phyloP scores from a whole-genome alignment of 1,140 invertebrate genomes.

The Drosophila murphyi region DNA sequence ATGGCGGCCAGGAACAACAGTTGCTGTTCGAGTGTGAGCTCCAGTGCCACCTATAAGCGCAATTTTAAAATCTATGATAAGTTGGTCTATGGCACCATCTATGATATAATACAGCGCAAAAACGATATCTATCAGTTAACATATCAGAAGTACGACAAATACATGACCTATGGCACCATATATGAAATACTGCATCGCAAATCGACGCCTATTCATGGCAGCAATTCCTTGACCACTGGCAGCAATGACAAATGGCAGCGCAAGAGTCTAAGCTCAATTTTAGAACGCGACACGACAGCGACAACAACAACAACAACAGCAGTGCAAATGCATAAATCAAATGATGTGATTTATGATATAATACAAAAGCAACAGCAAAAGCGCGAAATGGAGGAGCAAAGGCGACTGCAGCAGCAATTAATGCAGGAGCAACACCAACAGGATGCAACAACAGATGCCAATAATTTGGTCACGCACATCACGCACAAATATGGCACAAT shows the following conservation, averaged over 20 bases:
- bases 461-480: constrained; percentile 52
- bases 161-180: constrained; percentile 84
- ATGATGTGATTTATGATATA: constrained; percentile 78
- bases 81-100: constrained; percentile 82
- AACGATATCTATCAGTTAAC: constrained; percentile 81
- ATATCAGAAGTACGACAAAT: constrained; percentile 83
- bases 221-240: constrained; percentile 26
- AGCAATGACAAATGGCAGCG: constrained; percentile 66
- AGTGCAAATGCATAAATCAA: constrained; percentile 41
- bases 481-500: constrained; percentile 80
- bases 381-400: constrained; percentile 43
- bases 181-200: constrained; percentile 83
- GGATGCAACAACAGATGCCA: constrained; percentile 21
- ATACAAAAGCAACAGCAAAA: constrained; percentile 64
- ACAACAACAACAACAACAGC: constrained; percentile 28
- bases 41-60: constrained; percentile 55
- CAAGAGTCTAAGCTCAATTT: constrained; percentile 73
- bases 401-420: constrained; percentile 19
- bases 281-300: constrained; percentile 55
- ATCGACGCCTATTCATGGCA: constrained; percentile 51
- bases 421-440: constrained; percentile 21
- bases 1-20: constrained; percentile 24
- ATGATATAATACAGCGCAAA: constrained; percentile 83
- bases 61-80: constrained; percentile 84
- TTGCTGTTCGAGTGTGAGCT: constrained; percentile 10